Percentiles rank a stretch among this genome's conserved stretches.
Conservation (phyloP, 2,797 vertebrate genomes). For the Prionace glauca region DNA sequence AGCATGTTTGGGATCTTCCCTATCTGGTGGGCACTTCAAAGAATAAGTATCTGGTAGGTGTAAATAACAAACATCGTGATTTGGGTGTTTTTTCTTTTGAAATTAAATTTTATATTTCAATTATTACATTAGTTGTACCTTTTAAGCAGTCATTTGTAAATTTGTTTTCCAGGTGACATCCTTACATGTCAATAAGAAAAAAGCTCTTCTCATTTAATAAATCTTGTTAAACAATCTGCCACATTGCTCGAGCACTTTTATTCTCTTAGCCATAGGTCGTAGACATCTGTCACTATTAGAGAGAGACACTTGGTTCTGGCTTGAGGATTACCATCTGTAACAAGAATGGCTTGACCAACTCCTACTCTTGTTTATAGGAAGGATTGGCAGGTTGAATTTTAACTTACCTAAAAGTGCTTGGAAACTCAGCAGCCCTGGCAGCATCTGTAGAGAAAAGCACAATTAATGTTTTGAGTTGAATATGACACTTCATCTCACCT, state of each 20-base stretch:
- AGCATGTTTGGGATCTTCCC: too few species aligned
- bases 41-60: background rate
- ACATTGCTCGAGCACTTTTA: background rate
- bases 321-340: background rate
- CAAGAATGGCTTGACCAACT: background rate
- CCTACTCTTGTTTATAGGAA: background rate
- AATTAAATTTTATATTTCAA: background rate
- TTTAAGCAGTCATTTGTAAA: background rate
- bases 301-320: background rate
- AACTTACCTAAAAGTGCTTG: background rate
- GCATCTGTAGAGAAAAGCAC: too few species aligned
- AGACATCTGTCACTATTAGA: background rate
- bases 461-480: too few species aligned
- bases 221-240: background rate
- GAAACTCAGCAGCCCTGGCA: background rate
- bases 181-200: background rate
- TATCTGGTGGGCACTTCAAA: background rate
- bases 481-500: too few species aligned
- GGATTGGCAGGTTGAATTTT: background rate
- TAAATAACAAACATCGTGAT: background rate
- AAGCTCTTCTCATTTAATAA: background rate
- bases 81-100: background rate
- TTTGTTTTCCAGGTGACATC: background rate
- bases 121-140: background rate
- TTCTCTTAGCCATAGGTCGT: background rate